These are phyloP conservation scores for Sebastes iracundus DNA, from an alignment of 2,797 vertebrate species.

Conservation along the genomic window DNA sequence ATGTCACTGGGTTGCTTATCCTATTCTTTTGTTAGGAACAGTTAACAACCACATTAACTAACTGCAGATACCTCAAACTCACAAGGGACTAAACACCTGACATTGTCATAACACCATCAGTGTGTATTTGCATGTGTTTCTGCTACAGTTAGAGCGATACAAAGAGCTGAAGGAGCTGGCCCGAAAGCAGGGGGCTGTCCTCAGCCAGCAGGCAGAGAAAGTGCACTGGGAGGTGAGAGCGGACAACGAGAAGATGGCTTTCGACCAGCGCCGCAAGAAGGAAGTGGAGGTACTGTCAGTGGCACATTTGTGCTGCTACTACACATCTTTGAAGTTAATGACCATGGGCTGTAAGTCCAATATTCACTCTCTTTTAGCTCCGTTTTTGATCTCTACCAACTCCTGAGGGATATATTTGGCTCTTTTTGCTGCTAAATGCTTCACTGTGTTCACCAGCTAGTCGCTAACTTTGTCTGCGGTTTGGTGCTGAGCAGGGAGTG, in stretches of 20 bases:
- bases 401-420: neutral
- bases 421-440: neutral
- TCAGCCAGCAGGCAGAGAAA: slow-evolving; percentile 88
- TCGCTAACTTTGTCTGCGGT: neutral
- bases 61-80: neutral
- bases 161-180: slow-evolving; percentile 88
- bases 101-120: neutral
- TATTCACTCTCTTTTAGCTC: too few species aligned
- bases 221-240: slow-evolving; percentile 88
- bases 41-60: neutral
- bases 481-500: neutral
- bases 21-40: neutral
- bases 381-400: too few species aligned
- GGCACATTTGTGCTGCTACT: neutral
- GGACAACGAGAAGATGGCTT: slow-evolving; percentile 85
- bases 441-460: neutral
- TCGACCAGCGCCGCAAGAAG: slow-evolving; percentile 85
- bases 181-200: slow-evolving; percentile 82
- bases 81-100: neutral
- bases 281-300: slow-evolving; percentile 86
- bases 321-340: neutral
- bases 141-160: slow-evolving; percentile 85
- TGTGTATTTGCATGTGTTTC: neutral
- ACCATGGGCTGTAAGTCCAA: neutral
- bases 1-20: neutral